phyloP scores from a whole-genome alignment of 2,888 invertebrate genomes.

The Carcina quercana region DNA sequence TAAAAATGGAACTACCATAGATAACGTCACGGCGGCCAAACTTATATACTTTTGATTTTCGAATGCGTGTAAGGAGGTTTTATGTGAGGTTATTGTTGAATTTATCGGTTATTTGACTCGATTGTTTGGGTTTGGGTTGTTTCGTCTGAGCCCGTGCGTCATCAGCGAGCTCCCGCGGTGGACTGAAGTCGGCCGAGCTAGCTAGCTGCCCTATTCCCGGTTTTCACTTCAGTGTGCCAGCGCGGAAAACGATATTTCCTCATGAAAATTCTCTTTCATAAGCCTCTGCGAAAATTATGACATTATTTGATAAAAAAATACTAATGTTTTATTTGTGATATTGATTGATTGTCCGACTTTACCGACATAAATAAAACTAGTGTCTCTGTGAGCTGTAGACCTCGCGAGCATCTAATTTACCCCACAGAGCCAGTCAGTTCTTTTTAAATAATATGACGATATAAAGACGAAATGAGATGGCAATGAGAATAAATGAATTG shows the following conservation, averaged over 20 bases:
- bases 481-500: too few relatives aligned
- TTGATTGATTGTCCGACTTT: too few relatives aligned
- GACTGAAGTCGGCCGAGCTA: constrained; percentile 43
- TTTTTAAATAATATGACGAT: too few relatives aligned
- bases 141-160: constrained; percentile 14
- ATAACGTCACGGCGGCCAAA: constrained; percentile 2
- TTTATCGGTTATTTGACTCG: constrained; percentile 19
- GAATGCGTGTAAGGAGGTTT: constrained; percentile 10
- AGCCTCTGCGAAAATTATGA: too few relatives aligned
- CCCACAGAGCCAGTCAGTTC: too few relatives aligned
- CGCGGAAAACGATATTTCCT: constrained; percentile 25
- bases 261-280: too few relatives aligned
- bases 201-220: constrained; percentile 46
- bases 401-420: too few relatives aligned
- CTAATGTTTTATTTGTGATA: too few relatives aligned
- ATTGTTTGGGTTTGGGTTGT: constrained; percentile 12
- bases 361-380: too few relatives aligned
- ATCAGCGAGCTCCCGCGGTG: constrained; percentile 43
- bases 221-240: constrained; percentile 38
- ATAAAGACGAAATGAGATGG: too few relatives aligned
- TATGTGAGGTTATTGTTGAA: constrained; percentile 26
- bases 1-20: constrained; percentile 17
- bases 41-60: constrained; percentile 2
- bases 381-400: too few relatives aligned
- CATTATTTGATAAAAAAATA: too few relatives aligned